Evolutionary conservation across 2,797 vertebrate species (phyloP), one percentile per base, ranked within the genome.

Genomic region (Scarus forsteni): DNA sequence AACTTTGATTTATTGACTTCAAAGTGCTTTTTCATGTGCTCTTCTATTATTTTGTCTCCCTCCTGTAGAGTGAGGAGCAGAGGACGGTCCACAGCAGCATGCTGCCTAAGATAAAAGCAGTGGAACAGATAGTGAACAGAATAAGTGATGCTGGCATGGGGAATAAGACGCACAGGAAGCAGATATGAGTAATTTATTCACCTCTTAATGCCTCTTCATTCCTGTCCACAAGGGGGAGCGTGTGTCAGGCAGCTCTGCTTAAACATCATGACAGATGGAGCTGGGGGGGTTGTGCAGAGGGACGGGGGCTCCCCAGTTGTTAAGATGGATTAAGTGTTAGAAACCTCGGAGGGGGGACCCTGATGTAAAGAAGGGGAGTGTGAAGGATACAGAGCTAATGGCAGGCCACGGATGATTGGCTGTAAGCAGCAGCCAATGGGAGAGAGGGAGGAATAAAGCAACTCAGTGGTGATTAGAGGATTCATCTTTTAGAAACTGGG

Each of bases 401-500:
- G 65, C 45, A 75, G 61, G 70, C 63, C 44, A 44, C 59, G 70
- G 66, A 14, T 80, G 83, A 91, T 88, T 91, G 89, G 93, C 90
- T 90, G 75, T 43, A 79, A 44, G 84, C 83, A 77, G 79, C 82
- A 89, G 65, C 88, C 88, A 79, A 59, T 48, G 85, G 85, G 77
- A 16, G 73, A 59, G 66, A 72, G 90, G 89, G 91, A 81, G 88
- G 72, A 92, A 92, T 92, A 88, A 91, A 92, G 89, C 89, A 84
- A 92, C 90, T 93, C 74, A 66, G 83, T 14, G 85, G 89, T 68
- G 3, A 93, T 91, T 86, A 94, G 87, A 92, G 85, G 87, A 18
- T 83, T 85, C 81, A 88, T 90, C 86, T 93, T 92, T 94, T 93
- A 93, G 90, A 86, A 74, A 73, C 60, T 55, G 90, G 89, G 89